These are phyloP conservation scores for Bombus sibiricus DNA, from an alignment of 1,140 invertebrate species.

Conservation along the genomic window DNA sequence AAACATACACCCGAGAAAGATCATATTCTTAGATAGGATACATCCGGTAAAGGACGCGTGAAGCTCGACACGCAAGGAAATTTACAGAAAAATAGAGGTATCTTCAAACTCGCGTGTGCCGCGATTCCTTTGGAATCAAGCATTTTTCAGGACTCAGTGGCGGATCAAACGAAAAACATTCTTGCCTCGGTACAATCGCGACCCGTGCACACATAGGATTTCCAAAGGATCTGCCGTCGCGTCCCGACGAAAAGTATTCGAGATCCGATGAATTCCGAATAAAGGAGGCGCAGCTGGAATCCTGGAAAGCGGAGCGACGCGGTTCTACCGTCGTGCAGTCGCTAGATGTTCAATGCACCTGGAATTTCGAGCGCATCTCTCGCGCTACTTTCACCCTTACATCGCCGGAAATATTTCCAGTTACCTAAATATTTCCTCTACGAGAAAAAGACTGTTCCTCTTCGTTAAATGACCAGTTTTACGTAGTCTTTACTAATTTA, in stretches of 20 bases:
- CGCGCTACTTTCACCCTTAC: neutral
- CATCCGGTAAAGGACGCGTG: neutral
- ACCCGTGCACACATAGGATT: conserved; percentile 6
- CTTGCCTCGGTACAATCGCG: conserved; percentile 33
- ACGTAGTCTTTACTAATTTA: too few species aligned
- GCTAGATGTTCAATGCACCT: neutral
- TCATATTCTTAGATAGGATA: neutral
- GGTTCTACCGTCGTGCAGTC: neutral
- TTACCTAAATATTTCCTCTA: neutral
- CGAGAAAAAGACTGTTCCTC: neutral
- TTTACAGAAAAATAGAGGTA: conserved; percentile 20
- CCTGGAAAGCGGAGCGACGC: neutral
- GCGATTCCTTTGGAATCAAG: conserved; percentile 36
- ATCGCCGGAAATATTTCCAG: conserved; percentile 12
- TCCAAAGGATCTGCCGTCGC: conserved; percentile 26
- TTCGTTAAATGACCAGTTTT: neutral
- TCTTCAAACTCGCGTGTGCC: neutral
- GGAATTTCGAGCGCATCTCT: conserved; percentile 18
- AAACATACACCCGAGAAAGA: neutral
- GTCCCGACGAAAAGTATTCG: conserved; percentile 38
- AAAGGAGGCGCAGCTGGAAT: conserved; percentile 35
- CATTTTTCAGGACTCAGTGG: conserved; percentile 18
- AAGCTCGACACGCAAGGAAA: neutral
- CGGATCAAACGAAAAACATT: conserved; percentile 47
- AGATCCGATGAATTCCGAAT: conserved; percentile 53